These are phyloP conservation scores for Bruchidius siliquastri DNA, from an alignment of 2,888 invertebrate genomes.

Conservation along the genomic window DNA sequence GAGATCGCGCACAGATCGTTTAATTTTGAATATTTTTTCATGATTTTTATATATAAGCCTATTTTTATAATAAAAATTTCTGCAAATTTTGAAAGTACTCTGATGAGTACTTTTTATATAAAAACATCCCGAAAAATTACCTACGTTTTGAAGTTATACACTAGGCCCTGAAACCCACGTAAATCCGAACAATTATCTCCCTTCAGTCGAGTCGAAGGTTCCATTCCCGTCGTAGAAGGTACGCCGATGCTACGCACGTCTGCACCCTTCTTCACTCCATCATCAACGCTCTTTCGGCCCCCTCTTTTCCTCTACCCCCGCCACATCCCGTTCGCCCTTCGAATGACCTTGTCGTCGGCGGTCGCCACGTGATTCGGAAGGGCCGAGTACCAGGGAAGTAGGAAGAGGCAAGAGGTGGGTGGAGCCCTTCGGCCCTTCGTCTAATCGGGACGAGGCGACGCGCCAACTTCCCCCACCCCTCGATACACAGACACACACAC, in stretches of 20 bases:
- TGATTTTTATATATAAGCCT: too few species aligned
- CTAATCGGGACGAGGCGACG: constrained; percentile 22
- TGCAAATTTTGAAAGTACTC: too few species aligned
- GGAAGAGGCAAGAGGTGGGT: constrained; percentile 30
- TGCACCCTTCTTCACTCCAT: background rate
- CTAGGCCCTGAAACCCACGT: too few species aligned
- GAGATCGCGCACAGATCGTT: too few species aligned
- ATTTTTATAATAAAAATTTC: too few species aligned
- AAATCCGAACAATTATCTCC: too few species aligned
- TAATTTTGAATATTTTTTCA: too few species aligned
- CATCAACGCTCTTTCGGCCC: background rate
- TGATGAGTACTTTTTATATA: too few species aligned
- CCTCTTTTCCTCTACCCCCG: background rate
- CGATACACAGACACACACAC: background rate
- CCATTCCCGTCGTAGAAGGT: too few species aligned
- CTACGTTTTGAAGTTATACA: too few species aligned
- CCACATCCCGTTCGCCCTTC: constrained; percentile 19
- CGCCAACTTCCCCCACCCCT: background rate
- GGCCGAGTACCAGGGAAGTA: constrained; percentile 36
- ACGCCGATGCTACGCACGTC: background rate
- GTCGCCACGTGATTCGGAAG: constrained; percentile 38
- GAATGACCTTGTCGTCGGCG: constrained; percentile 31
- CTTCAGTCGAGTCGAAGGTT: too few species aligned
- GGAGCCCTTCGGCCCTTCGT: constrained; percentile 33
- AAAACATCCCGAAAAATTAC: too few species aligned